Conservation (phyloP, 1,140 invertebrate species). For the Maconellicoccus hirsutus region DNA sequence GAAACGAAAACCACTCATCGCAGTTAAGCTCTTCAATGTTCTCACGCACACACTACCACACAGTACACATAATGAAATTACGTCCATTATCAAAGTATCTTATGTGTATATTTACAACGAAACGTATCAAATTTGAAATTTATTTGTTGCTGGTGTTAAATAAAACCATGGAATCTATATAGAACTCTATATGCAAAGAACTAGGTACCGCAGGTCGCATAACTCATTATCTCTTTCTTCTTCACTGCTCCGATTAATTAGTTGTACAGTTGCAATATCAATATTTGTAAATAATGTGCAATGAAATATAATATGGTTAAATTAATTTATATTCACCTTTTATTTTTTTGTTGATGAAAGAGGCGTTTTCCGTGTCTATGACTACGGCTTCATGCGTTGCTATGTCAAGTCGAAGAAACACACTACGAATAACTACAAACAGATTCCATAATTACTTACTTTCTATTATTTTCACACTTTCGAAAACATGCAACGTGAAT, state of each 20-base stretch:
- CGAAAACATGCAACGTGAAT: background rate
- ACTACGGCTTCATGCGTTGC: constrained; percentile 26
- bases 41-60: no score
- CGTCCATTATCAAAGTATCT: no score
- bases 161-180: no score
- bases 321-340: constrained; percentile 26
- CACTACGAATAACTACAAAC: constrained; percentile 14
- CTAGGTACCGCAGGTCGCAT: background rate
- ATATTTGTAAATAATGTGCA: background rate
- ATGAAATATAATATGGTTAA: background rate
- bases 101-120: no score
- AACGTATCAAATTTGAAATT: no score
- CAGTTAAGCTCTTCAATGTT: no score
- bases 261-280: background rate
- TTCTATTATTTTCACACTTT: background rate
- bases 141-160: no score
- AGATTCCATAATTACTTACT: constrained; percentile 5
- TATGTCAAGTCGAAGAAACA: background rate
- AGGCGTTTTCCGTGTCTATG: constrained; percentile 27
- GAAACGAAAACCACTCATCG: no score
- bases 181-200: no score
- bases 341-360: constrained; percentile 25
- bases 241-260: background rate
- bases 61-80: no score
- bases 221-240: background rate